Conservation (phyloP, 2,113 vertebrate genomes). For the Passer domesticus region DNA sequence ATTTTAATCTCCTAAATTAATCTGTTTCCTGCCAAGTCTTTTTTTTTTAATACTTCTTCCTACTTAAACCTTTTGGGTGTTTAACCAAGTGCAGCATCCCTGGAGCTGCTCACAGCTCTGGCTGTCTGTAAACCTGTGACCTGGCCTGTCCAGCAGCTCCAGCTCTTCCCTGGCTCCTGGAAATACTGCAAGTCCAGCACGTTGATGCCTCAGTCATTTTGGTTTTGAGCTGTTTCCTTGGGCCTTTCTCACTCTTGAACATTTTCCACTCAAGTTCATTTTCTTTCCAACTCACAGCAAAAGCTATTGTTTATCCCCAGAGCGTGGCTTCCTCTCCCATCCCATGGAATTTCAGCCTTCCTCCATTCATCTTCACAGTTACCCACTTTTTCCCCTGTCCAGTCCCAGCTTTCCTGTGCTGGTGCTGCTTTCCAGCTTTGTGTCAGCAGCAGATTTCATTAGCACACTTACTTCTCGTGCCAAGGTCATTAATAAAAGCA, state of each 20-base stretch:
- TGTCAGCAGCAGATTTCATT: slow-evolving; percentile 50
- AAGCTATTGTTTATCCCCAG: not conserved
- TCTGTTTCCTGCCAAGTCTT: not conserved
- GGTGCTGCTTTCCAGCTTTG: not conserved
- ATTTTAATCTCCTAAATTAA: not conserved
- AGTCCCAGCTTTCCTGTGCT: slow-evolving; percentile 12
- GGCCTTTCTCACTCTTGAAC: not conserved
- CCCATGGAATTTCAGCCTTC: not conserved
- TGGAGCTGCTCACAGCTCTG: rapidly evolving
- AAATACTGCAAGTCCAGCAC: rapidly evolving
- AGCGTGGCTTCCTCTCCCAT: not conserved
- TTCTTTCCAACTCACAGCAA: not conserved
- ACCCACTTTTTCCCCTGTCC: not conserved
- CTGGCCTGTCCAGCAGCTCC: not conserved
- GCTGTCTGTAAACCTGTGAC: not conserved
- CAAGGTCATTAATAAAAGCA: slow-evolving; percentile 46
- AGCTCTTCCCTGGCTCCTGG: not conserved
- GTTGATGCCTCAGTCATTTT: not conserved
- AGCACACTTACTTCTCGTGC: slow-evolving; percentile 1
- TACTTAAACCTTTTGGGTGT: not conserved
- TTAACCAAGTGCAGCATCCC: not conserved
- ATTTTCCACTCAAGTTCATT: not conserved
- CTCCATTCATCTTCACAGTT: not conserved
- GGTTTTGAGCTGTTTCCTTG: not conserved
- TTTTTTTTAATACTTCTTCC: not conserved